Evolutionary conservation across 2,888 invertebrate genomes (phyloP).

Genomic region (Suillia variegata): DNA sequence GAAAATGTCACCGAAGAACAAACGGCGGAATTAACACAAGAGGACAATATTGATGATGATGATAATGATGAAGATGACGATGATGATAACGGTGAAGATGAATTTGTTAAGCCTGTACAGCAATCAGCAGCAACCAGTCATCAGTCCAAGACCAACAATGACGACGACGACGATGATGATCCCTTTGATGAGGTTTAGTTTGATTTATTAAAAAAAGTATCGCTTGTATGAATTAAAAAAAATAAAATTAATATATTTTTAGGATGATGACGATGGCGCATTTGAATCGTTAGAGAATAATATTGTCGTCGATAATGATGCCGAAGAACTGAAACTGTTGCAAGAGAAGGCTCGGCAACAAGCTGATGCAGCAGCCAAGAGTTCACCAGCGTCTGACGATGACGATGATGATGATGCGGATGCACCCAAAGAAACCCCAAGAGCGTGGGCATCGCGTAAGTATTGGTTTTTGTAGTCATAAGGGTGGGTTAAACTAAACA

Average conservation of each 20-base stretch:
- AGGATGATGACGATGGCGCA: slow-evolving; percentile 54
- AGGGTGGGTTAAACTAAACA: neutral
- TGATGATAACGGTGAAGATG: slow-evolving; percentile 14
- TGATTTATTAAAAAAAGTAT: neutral
- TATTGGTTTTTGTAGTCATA: slow-evolving; percentile 23
- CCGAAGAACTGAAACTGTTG: slow-evolving; percentile 46
- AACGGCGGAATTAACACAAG: no score
- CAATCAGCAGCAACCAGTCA: slow-evolving; percentile 32
- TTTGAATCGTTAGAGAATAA: slow-evolving; percentile 57
- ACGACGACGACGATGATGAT: slow-evolving; percentile 49
- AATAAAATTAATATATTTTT: neutral
- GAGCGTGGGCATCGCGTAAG: slow-evolving; percentile 57
- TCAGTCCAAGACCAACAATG: slow-evolving; percentile 34
- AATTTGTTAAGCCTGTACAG: slow-evolving; percentile 28
- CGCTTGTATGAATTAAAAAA: no score
- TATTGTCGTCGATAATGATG: slow-evolving; percentile 58
- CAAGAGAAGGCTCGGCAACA: slow-evolving; percentile 51
- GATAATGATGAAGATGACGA: slow-evolving; percentile 48
- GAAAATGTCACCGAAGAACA: slow-evolving; percentile 35
- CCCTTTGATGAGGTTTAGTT: slow-evolving; percentile 63
- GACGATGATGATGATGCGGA: slow-evolving; percentile 31
- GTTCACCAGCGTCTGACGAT: slow-evolving; percentile 34
- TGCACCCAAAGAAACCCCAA: slow-evolving; percentile 38
- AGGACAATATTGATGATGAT: slow-evolving; percentile 59
- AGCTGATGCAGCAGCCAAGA: slow-evolving; percentile 37